phyloP scores from a whole-genome alignment of 2,113 vertebrate genomes.

The Brachyhypopomus gauderio region DNA sequence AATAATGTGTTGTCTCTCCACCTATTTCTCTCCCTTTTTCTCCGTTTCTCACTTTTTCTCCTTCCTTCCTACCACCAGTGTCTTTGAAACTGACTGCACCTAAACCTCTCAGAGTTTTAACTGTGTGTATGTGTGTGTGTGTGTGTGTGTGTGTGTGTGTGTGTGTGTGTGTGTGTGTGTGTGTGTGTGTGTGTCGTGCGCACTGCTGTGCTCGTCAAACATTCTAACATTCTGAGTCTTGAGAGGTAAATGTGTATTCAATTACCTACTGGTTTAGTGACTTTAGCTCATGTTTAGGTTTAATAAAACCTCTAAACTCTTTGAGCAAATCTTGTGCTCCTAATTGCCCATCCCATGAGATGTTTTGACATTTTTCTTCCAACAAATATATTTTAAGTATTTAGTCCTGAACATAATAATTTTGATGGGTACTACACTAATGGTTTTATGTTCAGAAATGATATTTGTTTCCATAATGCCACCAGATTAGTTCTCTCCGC shows the following conservation, averaged over 20 bases:
- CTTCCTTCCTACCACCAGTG: not conserved
- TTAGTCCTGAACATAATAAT: not conserved
- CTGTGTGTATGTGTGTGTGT: not conserved
- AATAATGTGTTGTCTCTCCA: conserved; percentile 60
- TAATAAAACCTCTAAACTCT: too few relatives aligned
- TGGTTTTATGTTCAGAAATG: not conserved
- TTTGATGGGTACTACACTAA: not conserved
- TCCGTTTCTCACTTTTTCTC: not conserved
- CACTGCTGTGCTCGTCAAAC: too few relatives aligned
- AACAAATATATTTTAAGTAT: too few relatives aligned
- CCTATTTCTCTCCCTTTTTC: not conserved
- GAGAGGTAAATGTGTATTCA: too few relatives aligned
- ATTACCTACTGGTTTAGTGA: too few relatives aligned
- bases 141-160: conserved; percentile 9
- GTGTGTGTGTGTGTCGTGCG: conserved; percentile 10
- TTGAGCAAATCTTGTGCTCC: too few relatives aligned
- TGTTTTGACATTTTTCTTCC: too few relatives aligned
- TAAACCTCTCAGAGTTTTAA: not conserved
- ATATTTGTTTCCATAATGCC: not conserved
- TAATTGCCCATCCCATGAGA: too few relatives aligned
- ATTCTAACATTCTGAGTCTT: too few relatives aligned
- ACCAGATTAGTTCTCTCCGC: not conserved
- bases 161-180: conserved; percentile 24
- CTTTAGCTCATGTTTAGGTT: too few relatives aligned
- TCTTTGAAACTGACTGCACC: not conserved